These are phyloP conservation scores for Zaprionus tsacasi DNA, from an alignment of 1,140 invertebrate species.

Conservation along the genomic window DNA sequence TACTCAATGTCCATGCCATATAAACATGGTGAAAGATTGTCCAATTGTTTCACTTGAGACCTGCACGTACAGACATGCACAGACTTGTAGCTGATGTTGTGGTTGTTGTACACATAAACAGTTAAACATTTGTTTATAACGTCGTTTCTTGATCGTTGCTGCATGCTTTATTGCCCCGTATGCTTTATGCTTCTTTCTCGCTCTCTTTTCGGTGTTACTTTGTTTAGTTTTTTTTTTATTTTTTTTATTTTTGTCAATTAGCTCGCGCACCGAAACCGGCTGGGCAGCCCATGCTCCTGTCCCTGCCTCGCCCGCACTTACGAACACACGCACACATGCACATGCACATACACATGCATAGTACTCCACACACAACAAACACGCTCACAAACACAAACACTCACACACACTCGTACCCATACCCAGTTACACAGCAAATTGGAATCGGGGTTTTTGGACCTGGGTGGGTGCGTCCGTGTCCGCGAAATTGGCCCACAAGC, in stretches of 20 bases:
- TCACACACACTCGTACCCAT: conserved; percentile 1
- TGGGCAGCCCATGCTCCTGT: conserved; percentile 56
- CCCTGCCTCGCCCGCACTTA: conserved; percentile 47
- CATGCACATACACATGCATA: conserved; percentile 14
- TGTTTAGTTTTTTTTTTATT: conserved; percentile 30
- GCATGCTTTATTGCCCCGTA: conserved; percentile 47
- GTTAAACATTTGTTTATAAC: conserved; percentile 44
- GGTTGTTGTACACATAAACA: conserved; percentile 14
- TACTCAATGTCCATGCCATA: conserved; percentile 17
- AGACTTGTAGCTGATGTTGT: background rate
- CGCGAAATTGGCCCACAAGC: conserved; percentile 61
- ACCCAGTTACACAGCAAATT: conserved; percentile 36
- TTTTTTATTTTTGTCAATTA: conserved; percentile 68
- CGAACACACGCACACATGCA: conserved; percentile 12
- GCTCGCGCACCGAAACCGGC: conserved; percentile 60
- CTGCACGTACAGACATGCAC: background rate
- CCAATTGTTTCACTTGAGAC: conserved; percentile 18
- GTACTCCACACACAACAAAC: conserved; percentile 6
- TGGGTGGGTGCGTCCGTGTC: conserved; percentile 70
- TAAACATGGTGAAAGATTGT: conserved; percentile 30
- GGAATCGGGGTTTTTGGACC: conserved; percentile 46
- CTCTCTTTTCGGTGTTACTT: conserved; percentile 34
- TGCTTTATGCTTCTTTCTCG: conserved; percentile 37
- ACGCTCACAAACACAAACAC: conserved; percentile 7
- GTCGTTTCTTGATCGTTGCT: conserved; percentile 26